Evolutionary conservation across 2,888 invertebrate genomes (phyloP).

Genomic region (Oligia latruncula): DNA sequence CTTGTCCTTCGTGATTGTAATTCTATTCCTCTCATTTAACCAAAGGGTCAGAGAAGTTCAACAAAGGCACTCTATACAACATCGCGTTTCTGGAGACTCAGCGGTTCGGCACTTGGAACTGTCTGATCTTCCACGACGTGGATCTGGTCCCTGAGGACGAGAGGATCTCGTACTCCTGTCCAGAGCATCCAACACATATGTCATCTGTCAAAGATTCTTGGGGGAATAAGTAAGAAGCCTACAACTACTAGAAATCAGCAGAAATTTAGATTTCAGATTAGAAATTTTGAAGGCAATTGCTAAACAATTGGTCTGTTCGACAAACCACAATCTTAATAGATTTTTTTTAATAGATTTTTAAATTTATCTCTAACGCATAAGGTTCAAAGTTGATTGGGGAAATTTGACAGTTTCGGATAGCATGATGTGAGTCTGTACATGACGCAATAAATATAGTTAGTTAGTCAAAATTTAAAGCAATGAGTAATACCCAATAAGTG

Average conservation of each 20-base stretch:
- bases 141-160: conserved; percentile 54
- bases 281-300: not conserved
- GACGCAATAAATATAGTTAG: too few species aligned
- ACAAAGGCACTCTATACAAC: conserved; percentile 58
- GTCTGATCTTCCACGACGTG: conserved; percentile 58
- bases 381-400: too few species aligned
- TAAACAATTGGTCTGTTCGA: not conserved
- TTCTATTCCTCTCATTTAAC: not conserved
- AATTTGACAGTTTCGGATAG: too few species aligned
- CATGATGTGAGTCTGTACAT: too few species aligned
- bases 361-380: too few species aligned
- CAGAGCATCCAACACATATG: conserved; percentile 42
- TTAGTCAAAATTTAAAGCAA: too few species aligned
- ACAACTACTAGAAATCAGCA: not conserved
- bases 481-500: too few species aligned
- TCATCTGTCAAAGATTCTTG: conserved; percentile 6
- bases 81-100: conserved; percentile 57
- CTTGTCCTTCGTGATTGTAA: not conserved
- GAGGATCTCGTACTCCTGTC: conserved; percentile 52
- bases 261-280: too few species aligned
- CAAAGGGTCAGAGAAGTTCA: conserved; percentile 54
- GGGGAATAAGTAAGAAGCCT: conserved; percentile 3
- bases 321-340: not conserved
- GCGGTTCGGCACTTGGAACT: conserved; percentile 57
- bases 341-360: too few species aligned